phyloP scores from a whole-genome alignment of 2,113 vertebrate species.

The Parotia lawesii region DNA sequence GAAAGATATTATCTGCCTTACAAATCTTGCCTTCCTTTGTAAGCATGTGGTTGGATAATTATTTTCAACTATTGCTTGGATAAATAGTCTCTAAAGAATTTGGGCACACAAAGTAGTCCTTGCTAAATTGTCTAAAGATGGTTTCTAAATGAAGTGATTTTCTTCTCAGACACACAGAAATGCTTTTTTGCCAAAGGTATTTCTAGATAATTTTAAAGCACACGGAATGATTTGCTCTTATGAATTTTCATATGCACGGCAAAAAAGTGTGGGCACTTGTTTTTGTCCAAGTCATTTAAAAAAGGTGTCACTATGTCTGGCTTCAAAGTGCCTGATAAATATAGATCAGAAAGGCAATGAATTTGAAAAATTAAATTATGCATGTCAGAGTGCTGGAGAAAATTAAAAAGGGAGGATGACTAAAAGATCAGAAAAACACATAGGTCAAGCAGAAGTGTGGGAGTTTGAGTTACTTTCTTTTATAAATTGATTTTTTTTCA shows the following conservation, averaged over 20 bases:
- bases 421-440: conserved; percentile 2
- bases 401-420: not conserved
- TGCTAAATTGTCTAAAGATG: not conserved
- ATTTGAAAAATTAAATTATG: not conserved
- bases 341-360: not conserved
- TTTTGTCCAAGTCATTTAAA: not conserved
- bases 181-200: not conserved
- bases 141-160: not conserved
- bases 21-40: not conserved
- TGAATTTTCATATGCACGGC: not conserved
- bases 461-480: not conserved
- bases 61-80: not conserved
- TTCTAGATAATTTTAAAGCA: not conserved
- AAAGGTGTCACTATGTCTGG: not conserved
- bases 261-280: not conserved
- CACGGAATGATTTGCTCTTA: not conserved
- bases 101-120: not conserved
- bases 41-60: not conserved
- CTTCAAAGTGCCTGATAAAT: conserved; percentile 3
- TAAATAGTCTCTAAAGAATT: conserved; percentile 15
- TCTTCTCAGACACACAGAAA: not conserved
- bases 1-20: not conserved
- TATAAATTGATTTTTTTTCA: not conserved
- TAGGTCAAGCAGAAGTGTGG: not conserved
- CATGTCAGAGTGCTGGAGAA: not conserved